Evolutionary conservation across 2,888 invertebrate species (phyloP), one percentile per base, ranked within the genome.

Genomic region (Colostygia pectinataria): DNA sequence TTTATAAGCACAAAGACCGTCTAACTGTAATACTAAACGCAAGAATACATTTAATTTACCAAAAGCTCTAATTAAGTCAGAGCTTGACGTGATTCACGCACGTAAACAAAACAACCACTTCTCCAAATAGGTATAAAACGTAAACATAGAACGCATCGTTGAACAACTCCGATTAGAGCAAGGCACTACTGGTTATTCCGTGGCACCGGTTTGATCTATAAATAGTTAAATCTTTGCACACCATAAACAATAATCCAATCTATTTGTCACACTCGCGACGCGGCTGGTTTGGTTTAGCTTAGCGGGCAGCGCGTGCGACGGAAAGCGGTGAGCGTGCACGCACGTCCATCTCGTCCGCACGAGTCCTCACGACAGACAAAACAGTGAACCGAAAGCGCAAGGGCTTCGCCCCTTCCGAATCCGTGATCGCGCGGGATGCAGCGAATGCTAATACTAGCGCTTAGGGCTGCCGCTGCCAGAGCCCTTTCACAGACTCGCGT

Each of bases 351-450:
- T 80, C 88, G 77, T 74, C 76, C 74, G 64, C 77, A 75, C 86
- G 80, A 87, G 76, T 75, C 76, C 74, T 63, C 77, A 76, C 86
- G 80, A 87, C 84, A 88, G 85, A 83, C 81, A 74, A 75, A 75
- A 75, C 74, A 68, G 66, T 64, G 65, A 74, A 75, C 74, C 76
- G 76, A 81, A 81, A 81, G 74, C 80, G 72, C 74, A 71, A 80
- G 86, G 84, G 84, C 83, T 80, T 81, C 80, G 82, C 82, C 89
- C 88, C 86, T 87, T 86, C 87, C 82, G 85, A 84, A 80, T 77
- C 80, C 77, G 77, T 86, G 85, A 83, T 81, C 86, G 82, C 78
- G 77, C 75, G 83, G 81, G 87, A 89, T 88, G 85, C 87, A 86
- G 82, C 74, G 72, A 82, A 83, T 83, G 80, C 77, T 83, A 82